Evolutionary conservation across 2,888 invertebrate genomes (phyloP).

Genomic region (Masnerella sp.): DNA sequence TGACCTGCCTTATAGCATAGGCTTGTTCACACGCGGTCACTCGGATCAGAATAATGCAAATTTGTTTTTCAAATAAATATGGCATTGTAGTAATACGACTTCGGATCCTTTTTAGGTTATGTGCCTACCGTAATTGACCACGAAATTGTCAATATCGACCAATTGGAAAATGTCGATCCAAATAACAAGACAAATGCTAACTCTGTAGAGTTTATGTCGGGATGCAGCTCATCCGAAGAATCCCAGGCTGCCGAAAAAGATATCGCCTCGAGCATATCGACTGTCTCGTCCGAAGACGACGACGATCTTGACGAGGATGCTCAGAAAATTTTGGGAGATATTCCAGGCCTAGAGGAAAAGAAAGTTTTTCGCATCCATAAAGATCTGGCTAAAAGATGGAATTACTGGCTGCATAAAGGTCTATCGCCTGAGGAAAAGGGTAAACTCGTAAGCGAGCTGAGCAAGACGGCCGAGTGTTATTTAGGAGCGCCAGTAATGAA

Average conservation of each 20-base stretch:
- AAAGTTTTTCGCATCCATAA: neutral
- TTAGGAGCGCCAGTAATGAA: neutral
- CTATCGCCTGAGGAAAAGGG: neutral
- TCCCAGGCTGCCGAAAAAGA: neutral
- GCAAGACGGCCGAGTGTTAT: neutral
- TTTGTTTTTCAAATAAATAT: too few relatives aligned
- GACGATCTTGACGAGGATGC: conserved; percentile 8
- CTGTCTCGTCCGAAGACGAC: neutral
- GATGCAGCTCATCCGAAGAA: neutral
- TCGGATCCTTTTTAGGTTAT: neutral
- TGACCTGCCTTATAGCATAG: conserved; percentile 10
- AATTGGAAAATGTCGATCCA: neutral
- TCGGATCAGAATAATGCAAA: neutral
- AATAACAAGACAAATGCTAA: neutral
- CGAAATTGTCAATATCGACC: neutral
- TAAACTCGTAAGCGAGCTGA: neutral
- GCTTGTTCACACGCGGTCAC: neutral
- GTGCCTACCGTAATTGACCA: neutral
- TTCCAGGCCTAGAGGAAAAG: conserved; percentile 5
- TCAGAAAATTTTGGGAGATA: neutral
- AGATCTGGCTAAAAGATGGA: conserved; percentile 11
- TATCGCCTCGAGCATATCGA: neutral
- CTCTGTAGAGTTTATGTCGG: neutral
- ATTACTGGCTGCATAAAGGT: conserved; percentile 26
- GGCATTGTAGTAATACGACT: neutral